Percentiles rank a stretch among this genome's conserved stretches.
Evolutionary conservation across 2,797 vertebrate genomes (phyloP).

Genomic region (Borostomias antarcticus): DNA sequence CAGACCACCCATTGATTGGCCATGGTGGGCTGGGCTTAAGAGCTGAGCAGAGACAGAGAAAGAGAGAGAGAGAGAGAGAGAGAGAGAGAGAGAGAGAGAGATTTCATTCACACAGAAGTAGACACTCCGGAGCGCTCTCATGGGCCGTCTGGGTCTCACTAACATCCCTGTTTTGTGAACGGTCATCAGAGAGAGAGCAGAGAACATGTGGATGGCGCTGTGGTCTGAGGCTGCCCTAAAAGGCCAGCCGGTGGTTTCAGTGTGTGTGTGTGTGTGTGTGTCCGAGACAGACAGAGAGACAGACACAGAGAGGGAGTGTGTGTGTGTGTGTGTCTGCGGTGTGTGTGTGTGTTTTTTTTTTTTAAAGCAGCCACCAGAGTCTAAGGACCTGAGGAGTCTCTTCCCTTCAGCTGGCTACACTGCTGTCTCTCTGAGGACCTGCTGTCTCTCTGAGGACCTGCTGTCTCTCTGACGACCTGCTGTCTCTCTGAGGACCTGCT

Average conservation of each 20-base stretch:
- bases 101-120: constrained; percentile 45
- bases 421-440: constrained; percentile 27
- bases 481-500: constrained; percentile 32
- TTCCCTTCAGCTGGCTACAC: constrained; percentile 29
- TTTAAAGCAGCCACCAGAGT: constrained; percentile 20
- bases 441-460: constrained; percentile 22
- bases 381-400: constrained; percentile 43
- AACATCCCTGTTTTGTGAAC: constrained; percentile 41
- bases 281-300: constrained; percentile 36
- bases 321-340: too few species aligned
- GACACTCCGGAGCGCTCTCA: constrained; percentile 31
- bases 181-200: constrained; percentile 41
- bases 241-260: constrained; percentile 58
- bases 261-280: constrained; percentile 58
- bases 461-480: too few species aligned
- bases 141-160: constrained; percentile 10
- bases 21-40: constrained; percentile 36
- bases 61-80: constrained; percentile 26
- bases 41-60: constrained; percentile 23
- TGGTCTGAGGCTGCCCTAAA: constrained; percentile 33
- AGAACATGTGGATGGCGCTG: constrained; percentile 39
- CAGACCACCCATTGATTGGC: constrained; percentile 67
- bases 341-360: constrained; percentile 44
- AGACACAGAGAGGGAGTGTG: constrained; percentile 13
- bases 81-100: neutral